Conservation (phyloP, 2,888 invertebrate genomes). For the Macrophya alboannulata region DNA sequence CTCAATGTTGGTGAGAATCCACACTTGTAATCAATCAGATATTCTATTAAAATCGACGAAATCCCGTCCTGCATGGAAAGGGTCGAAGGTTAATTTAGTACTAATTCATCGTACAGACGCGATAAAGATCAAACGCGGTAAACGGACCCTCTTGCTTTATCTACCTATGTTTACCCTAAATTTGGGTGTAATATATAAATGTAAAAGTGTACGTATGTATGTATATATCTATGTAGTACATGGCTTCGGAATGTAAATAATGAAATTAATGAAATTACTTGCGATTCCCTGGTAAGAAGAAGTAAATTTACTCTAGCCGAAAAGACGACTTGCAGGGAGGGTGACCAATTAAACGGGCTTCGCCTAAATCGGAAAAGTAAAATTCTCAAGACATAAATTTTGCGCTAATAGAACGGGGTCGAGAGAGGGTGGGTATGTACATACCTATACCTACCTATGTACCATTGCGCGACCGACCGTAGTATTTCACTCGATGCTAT, state of each 20-base stretch:
- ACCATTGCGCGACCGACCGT: neutral
- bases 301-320: neutral
- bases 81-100: constrained; percentile 10
- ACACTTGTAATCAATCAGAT: neutral
- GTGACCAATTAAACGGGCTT: constrained; percentile 15
- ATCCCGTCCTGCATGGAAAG: neutral
- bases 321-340: neutral
- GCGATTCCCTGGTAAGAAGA: neutral
- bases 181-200: neutral
- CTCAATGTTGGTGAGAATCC: neutral
- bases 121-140: neutral
- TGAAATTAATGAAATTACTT: constrained; percentile 21
- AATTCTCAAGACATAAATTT: constrained; percentile 44
- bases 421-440: too few species aligned
- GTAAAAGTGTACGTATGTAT: neutral
- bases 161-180: neutral
- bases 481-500: constrained; percentile 39
- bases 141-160: neutral
- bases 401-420: constrained; percentile 29
- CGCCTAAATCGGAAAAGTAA: neutral
- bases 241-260: constrained; percentile 8
- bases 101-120: neutral
- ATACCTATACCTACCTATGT: neutral
- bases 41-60: neutral
- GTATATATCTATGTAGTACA: neutral